Conservation (phyloP, 1,140 invertebrate species). For the Lucilia cuprina region DNA sequence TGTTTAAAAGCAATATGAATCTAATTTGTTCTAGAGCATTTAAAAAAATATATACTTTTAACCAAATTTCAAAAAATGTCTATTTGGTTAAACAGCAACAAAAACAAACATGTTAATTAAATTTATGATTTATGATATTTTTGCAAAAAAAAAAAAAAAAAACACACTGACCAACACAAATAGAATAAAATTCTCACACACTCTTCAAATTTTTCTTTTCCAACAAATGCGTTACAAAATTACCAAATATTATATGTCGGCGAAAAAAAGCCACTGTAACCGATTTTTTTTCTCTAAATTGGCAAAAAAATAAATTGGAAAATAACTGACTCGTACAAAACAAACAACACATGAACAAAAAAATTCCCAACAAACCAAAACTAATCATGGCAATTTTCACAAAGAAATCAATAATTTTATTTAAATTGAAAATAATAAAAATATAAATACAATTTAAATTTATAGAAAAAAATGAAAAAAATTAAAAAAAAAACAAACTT, state of each 20-base stretch:
- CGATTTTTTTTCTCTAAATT: background rate
- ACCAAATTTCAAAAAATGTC: background rate
- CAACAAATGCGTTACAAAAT: slow-evolving; percentile 28
- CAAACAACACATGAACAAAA: background rate
- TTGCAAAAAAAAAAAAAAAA: background rate
- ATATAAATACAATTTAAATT: background rate
- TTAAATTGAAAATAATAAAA: background rate
- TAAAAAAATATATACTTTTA: background rate
- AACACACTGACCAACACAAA: background rate
- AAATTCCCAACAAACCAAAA: background rate
- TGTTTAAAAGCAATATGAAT: no score
- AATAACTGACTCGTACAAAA: background rate
- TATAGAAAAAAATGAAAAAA: background rate
- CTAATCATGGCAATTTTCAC: background rate
- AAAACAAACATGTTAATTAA: slow-evolving; percentile 18
- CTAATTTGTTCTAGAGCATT: background rate
- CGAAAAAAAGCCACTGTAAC: background rate
- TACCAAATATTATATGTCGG: background rate
- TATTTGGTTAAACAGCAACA: background rate
- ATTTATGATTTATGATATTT: slow-evolving; percentile 21
- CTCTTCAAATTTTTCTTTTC: background rate
- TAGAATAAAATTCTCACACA: background rate
- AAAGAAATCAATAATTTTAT: background rate
- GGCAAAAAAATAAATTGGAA: background rate
- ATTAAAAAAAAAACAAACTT: background rate